Evolutionary conservation across 2,113 vertebrate genomes (phyloP).

Genomic region (Alces alces): DNA sequence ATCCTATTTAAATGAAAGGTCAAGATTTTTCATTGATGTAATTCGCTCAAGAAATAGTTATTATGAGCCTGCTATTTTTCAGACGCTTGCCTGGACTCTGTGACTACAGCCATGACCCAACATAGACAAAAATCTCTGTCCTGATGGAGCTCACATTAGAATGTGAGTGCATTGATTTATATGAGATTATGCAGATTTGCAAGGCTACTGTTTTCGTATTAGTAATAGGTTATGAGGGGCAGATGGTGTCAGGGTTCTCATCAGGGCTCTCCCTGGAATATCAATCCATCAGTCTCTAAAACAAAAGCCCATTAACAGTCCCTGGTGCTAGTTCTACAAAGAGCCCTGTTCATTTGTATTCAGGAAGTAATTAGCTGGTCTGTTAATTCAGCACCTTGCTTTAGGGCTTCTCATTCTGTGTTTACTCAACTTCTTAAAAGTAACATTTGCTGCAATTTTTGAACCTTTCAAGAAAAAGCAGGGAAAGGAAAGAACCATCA

Average conservation of each 20-base stretch:
- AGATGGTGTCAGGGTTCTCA: background rate
- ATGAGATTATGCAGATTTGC: background rate
- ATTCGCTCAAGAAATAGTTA: background rate
- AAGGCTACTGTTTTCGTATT: background rate
- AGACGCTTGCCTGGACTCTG: background rate
- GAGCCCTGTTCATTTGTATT: background rate
- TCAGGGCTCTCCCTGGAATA: background rate
- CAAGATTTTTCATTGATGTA: background rate
- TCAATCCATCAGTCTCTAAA: background rate
- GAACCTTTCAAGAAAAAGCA: slow-evolving; percentile 9
- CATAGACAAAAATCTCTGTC: background rate
- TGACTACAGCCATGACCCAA: background rate
- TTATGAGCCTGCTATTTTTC: background rate
- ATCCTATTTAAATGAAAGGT: background rate
- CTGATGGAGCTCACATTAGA: background rate
- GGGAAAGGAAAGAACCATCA: background rate
- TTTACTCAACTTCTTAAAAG: background rate
- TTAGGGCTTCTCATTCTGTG: background rate
- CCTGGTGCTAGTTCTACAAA: background rate
- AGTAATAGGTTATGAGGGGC: background rate
- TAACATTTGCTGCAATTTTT: background rate
- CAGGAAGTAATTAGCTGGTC: background rate
- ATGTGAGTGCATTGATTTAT: background rate
- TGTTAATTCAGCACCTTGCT: background rate
- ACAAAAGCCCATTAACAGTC: background rate